Evolutionary conservation across 2,888 invertebrate genomes (phyloP).

Genomic region (Diarsia brunnea): DNA sequence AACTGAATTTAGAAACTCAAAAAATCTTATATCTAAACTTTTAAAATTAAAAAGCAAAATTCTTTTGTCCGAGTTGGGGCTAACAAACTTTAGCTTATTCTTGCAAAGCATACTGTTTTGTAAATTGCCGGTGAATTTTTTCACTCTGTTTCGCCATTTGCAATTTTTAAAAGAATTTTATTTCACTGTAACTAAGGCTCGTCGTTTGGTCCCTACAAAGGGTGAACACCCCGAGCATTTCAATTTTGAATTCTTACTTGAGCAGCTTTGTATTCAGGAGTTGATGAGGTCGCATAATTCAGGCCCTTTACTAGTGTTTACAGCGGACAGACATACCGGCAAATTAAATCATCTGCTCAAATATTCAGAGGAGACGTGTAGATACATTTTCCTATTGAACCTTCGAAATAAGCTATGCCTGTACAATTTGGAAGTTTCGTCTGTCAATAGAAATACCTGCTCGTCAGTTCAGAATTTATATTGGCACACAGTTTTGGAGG

Average conservation of each 20-base stretch:
- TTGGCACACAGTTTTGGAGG: neutral
- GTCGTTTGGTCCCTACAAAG: slow-evolving; percentile 56
- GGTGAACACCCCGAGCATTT: slow-evolving; percentile 67
- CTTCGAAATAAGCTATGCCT: slow-evolving; percentile 11
- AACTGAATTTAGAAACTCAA: slow-evolving; percentile 58
- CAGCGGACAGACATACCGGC: slow-evolving; percentile 44
- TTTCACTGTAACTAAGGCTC: slow-evolving; percentile 54
- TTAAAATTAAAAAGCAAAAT: slow-evolving; percentile 72
- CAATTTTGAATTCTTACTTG: slow-evolving; percentile 69
- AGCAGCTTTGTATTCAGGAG: slow-evolving; percentile 61
- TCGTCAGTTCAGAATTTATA: slow-evolving; percentile 9
- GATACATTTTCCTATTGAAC: slow-evolving; percentile 16
- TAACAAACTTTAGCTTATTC: slow-evolving; percentile 67
- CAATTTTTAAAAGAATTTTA: slow-evolving; percentile 59
- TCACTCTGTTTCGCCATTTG: slow-evolving; percentile 43
- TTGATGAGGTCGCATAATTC: slow-evolving; percentile 65
- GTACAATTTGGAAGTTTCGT: slow-evolving; percentile 11
- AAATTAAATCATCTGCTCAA: slow-evolving; percentile 37
- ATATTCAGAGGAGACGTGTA: slow-evolving; percentile 25
- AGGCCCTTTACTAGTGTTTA: slow-evolving; percentile 45
- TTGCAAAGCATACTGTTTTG: slow-evolving; percentile 56
- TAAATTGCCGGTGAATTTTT: slow-evolving; percentile 60
- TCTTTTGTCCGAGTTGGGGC: slow-evolving; percentile 67
- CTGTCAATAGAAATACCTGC: slow-evolving; percentile 3
- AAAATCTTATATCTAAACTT: slow-evolving; percentile 69